Evolutionary conservation across 2,888 invertebrate species (phyloP).

Genomic region (Xanthorhoe spadicearia): DNA sequence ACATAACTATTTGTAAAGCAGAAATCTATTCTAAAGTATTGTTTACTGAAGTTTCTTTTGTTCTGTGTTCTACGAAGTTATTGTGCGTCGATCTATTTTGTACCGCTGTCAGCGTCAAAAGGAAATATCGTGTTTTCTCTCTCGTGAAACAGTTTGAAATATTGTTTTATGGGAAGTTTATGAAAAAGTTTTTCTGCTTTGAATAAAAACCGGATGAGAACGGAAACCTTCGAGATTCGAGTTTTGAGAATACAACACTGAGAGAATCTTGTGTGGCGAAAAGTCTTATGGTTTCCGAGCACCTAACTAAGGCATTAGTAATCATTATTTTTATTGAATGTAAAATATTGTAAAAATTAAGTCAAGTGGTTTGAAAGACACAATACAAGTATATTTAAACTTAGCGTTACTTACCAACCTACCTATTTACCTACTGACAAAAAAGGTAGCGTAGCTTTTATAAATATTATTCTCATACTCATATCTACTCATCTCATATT

Average conservation of each 20-base stretch:
- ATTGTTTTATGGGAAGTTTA: constrained; percentile 45
- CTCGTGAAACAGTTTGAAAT: constrained; percentile 40
- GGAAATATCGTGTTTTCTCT: constrained; percentile 44
- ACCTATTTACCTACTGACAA: background rate
- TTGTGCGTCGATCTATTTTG: constrained; percentile 38
- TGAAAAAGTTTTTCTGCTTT: constrained; percentile 41
- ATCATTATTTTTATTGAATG: constrained; percentile 6
- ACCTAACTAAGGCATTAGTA: constrained; percentile 15
- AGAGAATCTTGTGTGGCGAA: constrained; percentile 25
- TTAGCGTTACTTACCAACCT: no score
- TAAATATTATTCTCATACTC: background rate
- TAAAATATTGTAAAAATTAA: constrained; percentile 7
- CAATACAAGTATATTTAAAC: constrained; percentile 5
- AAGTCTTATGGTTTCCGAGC: constrained; percentile 23
- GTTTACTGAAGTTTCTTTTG: constrained; percentile 30
- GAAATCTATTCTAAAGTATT: constrained; percentile 20
- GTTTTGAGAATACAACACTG: constrained; percentile 30
- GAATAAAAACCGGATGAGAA: constrained; percentile 41
- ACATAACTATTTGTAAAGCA: constrained; percentile 10
- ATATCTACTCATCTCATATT: no score
- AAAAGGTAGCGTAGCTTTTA: background rate
- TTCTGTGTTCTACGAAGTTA: constrained; percentile 37
- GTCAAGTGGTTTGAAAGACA: constrained; percentile 3
- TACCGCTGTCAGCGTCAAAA: constrained; percentile 36
- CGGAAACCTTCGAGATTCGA: constrained; percentile 40